Conservation (phyloP, 2,888 invertebrate genomes). For the Philereme vetulata region DNA sequence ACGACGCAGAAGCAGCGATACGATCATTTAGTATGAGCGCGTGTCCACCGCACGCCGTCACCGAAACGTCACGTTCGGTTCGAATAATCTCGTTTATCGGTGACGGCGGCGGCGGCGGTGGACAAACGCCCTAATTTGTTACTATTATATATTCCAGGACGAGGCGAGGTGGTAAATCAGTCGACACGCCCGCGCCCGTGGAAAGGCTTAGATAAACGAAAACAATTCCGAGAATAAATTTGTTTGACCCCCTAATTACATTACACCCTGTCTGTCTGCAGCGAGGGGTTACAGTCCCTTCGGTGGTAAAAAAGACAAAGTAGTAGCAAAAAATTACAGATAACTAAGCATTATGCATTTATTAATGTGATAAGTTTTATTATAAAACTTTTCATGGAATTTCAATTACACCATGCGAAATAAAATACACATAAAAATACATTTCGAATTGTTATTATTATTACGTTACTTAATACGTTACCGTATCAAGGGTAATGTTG, state of each 20-base stretch:
- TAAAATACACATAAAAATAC: too few relatives aligned
- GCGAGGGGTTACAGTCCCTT: slow-evolving; percentile 1
- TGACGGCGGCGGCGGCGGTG: too few relatives aligned
- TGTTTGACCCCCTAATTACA: slow-evolving; percentile 65
- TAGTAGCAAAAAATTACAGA: neutral
- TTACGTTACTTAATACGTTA: too few relatives aligned
- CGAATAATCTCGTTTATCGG: too few relatives aligned
- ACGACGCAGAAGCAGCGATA: too few relatives aligned
- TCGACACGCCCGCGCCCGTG: slow-evolving; percentile 39
- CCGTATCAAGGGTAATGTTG: too few relatives aligned
- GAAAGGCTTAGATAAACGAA: slow-evolving; percentile 65
- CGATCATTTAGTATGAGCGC: too few relatives aligned
- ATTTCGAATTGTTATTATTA: too few relatives aligned
- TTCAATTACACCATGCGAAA: too few relatives aligned
- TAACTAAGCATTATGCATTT: neutral
- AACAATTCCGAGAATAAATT: slow-evolving; percentile 62
- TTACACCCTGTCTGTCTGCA: slow-evolving; percentile 38
- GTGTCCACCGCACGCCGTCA: too few relatives aligned
- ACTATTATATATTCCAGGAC: slow-evolving; percentile 19
- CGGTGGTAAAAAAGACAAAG: neutral
- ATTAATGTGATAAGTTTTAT: neutral
- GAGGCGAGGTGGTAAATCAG: slow-evolving; percentile 51
- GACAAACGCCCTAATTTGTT: neutral
- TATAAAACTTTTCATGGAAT: too few relatives aligned
- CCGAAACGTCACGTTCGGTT: too few relatives aligned